Base-by-base conservation (phyloP, 2,797 vertebrate genomes). In the Xerus rutilus region DNA sequence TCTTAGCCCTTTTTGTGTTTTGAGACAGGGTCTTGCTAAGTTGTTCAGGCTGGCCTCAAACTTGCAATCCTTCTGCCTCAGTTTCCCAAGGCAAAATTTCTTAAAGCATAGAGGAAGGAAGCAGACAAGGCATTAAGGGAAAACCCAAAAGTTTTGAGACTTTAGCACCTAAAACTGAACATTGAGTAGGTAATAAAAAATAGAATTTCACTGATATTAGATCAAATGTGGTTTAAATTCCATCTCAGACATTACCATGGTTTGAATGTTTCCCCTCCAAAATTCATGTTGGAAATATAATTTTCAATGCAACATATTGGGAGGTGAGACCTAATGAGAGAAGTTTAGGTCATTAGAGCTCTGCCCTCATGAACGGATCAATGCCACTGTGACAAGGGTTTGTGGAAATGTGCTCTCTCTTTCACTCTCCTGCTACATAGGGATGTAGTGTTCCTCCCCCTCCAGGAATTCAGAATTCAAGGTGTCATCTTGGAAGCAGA, bases 171-270 rank as follows among this genome's bases (percentile, higher is more conserved):
- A 76, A 65, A 89, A 20, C 47, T 96, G 62, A 94, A 95, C 14
- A 69, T 28, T 65, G 35, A 14, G 45, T 23, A 74, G 28, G 7
- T 43, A 47, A 59, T 78, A 45, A 54, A 84, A 89, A 47, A 39
- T 23, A 21, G 32, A 91, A 86, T 65, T 11, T 69, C 30, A 82
- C 17, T 79, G 13, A 73, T 81, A 62, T 89, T 52, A 92, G 15
- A 89, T 64, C n/a, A 69, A 91, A 92, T 13, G 72, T 54, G 23
- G 49, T 70, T 86, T 92, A 83, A 95, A 95, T 93, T 91, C 54
- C 25, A 52, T 54, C 25, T 78, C 67, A 89, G 21, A 7, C 62
- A 92, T 72, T 57, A 70, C 8, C 81, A 7, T 64, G 13, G 59
- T 87, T 47, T 54, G 18, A 87, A 52, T 30, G 25, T 32, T 20